Conservation (phyloP, 2,888 invertebrate genomes). For the Drosophila maculinotata region DNA sequence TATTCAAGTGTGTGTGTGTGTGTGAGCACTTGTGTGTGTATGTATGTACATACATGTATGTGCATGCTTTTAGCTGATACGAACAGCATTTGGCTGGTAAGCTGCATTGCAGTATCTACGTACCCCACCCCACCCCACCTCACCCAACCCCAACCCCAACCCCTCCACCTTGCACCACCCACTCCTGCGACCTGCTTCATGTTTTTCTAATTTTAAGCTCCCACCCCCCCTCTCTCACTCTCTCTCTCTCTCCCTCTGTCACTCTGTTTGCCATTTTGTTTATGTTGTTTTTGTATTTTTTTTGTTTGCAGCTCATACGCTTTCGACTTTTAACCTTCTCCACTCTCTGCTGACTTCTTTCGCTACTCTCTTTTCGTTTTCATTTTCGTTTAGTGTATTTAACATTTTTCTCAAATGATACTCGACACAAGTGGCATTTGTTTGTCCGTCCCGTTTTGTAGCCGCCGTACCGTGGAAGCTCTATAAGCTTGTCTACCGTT, state of each 20-base stretch:
- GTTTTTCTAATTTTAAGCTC: constrained; percentile 54
- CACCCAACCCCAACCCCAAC: too few relatives aligned
- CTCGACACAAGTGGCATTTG: constrained; percentile 75
- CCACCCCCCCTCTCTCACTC: neutral
- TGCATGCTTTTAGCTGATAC: constrained; percentile 52
- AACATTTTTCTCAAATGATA: constrained; percentile 80
- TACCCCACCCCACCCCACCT: too few relatives aligned
- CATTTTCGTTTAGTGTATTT: constrained; percentile 74
- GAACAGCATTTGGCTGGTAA: constrained; percentile 60
- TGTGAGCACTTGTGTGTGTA: constrained; percentile 7
- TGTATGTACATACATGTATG: constrained; percentile 14
- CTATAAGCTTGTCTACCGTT: constrained; percentile 65
- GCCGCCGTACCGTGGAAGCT: constrained; percentile 11
- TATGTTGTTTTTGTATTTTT: constrained; percentile 13
- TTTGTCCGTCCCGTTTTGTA: constrained; percentile 44
- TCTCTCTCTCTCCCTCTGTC: neutral
- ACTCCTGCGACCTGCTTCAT: constrained; percentile 25
- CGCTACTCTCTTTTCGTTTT: constrained; percentile 31
- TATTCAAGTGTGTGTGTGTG: constrained; percentile 14
- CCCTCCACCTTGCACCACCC: neutral
- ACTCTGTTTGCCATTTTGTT: constrained; percentile 42
- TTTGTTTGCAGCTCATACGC: constrained; percentile 55
- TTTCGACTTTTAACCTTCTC: constrained; percentile 67
- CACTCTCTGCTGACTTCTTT: constrained; percentile 8
- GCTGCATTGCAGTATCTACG: constrained; percentile 59